A percentile compares a stretch with the other conserved stretches of the same genome.
phyloP scores from a whole-genome alignment of 2,797 vertebrate genomes.

The Alcedo quadribrachys region DNA sequence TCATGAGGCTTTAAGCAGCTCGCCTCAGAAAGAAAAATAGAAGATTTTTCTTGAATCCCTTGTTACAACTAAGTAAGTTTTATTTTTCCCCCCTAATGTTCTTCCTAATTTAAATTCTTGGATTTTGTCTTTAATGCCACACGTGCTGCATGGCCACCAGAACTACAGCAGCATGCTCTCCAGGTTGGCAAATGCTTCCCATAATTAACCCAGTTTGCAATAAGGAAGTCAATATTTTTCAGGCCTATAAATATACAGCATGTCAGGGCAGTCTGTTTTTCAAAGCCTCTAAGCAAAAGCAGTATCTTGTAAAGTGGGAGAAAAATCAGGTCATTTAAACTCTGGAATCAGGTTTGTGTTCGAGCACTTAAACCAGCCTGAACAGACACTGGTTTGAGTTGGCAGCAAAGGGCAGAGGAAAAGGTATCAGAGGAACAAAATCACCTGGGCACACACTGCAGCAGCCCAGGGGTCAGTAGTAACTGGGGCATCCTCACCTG shows the following conservation, averaged over 20 bases:
- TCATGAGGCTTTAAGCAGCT: neutral
- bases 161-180: neutral
- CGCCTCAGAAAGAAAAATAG: neutral
- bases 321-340: neutral
- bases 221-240: neutral
- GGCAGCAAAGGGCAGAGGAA: neutral
- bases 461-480: neutral
- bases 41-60: neutral
- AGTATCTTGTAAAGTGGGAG: neutral
- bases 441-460: rapidly evolving
- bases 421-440: neutral
- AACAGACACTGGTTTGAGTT: neutral
- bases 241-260: neutral
- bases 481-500: rapidly evolving
- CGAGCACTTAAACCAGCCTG: neutral
- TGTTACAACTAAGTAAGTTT: neutral
- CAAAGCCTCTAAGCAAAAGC: neutral
- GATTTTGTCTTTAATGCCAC: neutral
- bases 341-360: neutral
- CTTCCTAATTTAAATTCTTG: neutral
- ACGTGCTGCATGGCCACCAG: neutral
- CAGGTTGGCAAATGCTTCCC: neutral
- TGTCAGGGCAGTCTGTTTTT: neutral
- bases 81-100: neutral
- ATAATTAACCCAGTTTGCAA: conserved; percentile 4